Evolutionary conservation across 2,797 vertebrate species (phyloP).

Genomic region (Parauchenoglanis punctatus): DNA sequence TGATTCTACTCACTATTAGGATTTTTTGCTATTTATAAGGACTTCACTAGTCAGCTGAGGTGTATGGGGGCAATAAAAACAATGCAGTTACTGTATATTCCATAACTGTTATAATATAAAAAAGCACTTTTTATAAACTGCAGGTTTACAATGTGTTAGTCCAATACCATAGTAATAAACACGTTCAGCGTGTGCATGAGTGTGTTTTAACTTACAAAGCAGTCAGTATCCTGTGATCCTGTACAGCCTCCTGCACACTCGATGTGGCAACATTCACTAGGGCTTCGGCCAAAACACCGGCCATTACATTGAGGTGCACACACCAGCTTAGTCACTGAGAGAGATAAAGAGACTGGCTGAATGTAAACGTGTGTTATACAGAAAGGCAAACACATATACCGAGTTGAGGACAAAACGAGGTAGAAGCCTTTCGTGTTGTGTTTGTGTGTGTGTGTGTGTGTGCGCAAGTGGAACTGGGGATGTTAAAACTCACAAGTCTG

Average conservation of each 20-base stretch:
- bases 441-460: conserved; percentile 30
- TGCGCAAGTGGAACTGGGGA: not conserved
- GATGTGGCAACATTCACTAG: conserved; percentile 91
- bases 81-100: not conserved
- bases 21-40: not conserved
- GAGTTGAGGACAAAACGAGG: not conserved
- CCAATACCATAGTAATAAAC: not conserved
- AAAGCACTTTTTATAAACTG: not conserved
- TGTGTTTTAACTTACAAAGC: conserved; percentile 83
- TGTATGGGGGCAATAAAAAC: not conserved
- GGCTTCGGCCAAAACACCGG: conserved; percentile 87
- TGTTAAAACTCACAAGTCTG: conserved; percentile 83
- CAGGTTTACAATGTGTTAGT: conserved; percentile 2
- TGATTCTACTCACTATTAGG: not conserved
- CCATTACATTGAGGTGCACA: conserved; percentile 92
- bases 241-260: conserved; percentile 94
- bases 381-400: not conserved
- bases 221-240: conserved; percentile 85
- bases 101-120: not conserved
- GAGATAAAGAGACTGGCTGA: conserved; percentile 26
- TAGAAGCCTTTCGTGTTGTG: not conserved
- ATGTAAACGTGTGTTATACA: conserved; percentile 9
- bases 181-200: not conserved
- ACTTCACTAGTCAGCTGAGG: not conserved
- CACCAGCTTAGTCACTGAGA: conserved; percentile 90